Percentiles rank a stretch among this genome's conserved stretches.
Evolutionary conservation across 2,888 invertebrate species (phyloP).

Genomic region (Oxyteleia sp.): DNA sequence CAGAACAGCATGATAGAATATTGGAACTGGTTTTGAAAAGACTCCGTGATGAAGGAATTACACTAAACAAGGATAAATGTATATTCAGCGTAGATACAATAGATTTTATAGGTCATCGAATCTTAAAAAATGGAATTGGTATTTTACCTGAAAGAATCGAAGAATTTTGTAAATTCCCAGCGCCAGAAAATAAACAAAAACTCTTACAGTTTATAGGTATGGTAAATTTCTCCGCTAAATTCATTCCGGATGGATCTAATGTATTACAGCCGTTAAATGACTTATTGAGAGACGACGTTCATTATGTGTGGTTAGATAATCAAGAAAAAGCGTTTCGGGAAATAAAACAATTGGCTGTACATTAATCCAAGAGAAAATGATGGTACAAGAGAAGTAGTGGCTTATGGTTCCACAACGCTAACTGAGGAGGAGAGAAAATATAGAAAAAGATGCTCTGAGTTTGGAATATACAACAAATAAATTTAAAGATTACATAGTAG

Average conservation of each 20-base stretch:
- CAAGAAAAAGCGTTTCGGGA: conserved; percentile 76
- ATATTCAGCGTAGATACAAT: conserved; percentile 72
- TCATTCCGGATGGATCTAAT: conserved; percentile 74
- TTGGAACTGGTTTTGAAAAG: conserved; percentile 29
- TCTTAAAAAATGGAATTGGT: conserved; percentile 71
- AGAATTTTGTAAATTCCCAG: conserved; percentile 69
- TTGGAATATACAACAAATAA: conserved; percentile 81
- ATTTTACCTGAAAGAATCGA: conserved; percentile 68
- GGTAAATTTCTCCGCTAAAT: conserved; percentile 74
- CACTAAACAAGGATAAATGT: conserved; percentile 79
- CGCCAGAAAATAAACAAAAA: conserved; percentile 72
- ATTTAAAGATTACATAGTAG: conserved; percentile 81
- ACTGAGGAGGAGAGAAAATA: conserved; percentile 46
- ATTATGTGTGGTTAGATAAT: conserved; percentile 72
- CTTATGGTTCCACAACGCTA: conserved; percentile 78
- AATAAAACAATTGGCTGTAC: conserved; percentile 81
- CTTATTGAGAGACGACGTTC: conserved; percentile 69
- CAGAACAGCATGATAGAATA: conserved; percentile 73
- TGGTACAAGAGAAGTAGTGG: conserved; percentile 77
- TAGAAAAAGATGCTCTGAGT: conserved; percentile 85
- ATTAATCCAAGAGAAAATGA: conserved; percentile 77
- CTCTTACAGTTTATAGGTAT: conserved; percentile 73
- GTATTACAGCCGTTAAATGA: conserved; percentile 70
- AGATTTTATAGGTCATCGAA: conserved; percentile 76
- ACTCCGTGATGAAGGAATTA: conserved; percentile 38